Evolutionary conservation across 1,140 invertebrate species (phyloP), one percentile per base, ranked within the genome.

Genomic region (Trichonephila clavata): DNA sequence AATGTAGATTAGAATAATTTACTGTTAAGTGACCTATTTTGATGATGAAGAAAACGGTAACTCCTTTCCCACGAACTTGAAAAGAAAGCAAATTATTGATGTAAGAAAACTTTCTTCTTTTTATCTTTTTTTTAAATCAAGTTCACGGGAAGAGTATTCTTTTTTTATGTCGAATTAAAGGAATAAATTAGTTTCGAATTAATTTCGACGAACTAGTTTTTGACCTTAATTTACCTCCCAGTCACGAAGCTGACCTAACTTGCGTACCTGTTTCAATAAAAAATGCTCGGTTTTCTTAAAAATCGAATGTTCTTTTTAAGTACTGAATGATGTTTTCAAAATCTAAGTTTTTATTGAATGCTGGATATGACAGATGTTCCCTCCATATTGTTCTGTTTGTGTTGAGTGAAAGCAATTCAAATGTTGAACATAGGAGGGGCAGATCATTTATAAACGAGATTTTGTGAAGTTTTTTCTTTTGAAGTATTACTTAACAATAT

Each of bases 181-280:
- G 27, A 71, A 77, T 77, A 77, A 27, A 77, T 77, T 16, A 77
- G 27, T 32, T 27, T 4, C 16, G 71, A 77, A 77, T 77, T 77
- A 77, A 77, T 77, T 77, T 77, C 2, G 16, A 5, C 32, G 71
- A 77, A 77, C 71, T 77, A 77, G 71, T 77, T 77, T 77, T 18
- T 77, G 71, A 77, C 71, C 16, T 32, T 16, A 39, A 32, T 32
- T 16, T 77, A 16, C 32, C 71, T 77, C 32, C 18, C 10, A 32
- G 27, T 77, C 71, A 77, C 32, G 71, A 77, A 77, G 39, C 18
- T 77, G 71, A 77, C 71, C 71, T 77, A 77, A 77, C 71, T 32
- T 77, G 2, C 21, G 32, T 18, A 20, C 24, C 24, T 77, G 27
- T 77, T 20, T 0, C 32, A 77, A 21, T 77, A 16, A 77, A 39